phyloP scores from a whole-genome alignment of 2,888 invertebrate species.

The Drosophila niveifrons region DNA sequence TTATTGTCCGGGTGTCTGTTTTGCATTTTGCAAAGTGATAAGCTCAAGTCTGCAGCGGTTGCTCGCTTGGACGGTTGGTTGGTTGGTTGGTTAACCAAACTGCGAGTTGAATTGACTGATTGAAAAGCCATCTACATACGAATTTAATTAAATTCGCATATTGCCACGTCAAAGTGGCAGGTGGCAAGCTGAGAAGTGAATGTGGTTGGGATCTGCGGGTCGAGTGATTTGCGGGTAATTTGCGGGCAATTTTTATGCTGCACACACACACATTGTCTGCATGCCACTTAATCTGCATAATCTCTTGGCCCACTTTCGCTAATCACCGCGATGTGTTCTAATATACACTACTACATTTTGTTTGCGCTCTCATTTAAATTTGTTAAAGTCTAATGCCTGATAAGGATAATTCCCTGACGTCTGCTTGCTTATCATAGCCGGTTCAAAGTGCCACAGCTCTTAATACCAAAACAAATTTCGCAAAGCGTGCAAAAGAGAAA shows the following conservation, averaged over 20 bases:
- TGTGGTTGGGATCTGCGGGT: constrained; percentile 31
- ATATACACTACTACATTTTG: constrained; percentile 6
- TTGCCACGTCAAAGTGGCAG: constrained; percentile 30
- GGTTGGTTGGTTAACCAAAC: constrained; percentile 2
- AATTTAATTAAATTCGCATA: constrained; percentile 67
- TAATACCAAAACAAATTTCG: constrained; percentile 19
- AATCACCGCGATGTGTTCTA: constrained; percentile 62
- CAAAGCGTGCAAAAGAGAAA: background rate
- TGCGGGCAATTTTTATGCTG: constrained; percentile 55
- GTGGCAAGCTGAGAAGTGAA: constrained; percentile 1
- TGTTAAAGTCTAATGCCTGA: constrained; percentile 44
- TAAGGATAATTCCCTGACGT: constrained; percentile 44
- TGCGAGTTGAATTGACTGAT: constrained; percentile 44
- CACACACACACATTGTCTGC: constrained; percentile 32
- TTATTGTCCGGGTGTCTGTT: constrained; percentile 36
- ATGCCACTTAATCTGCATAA: constrained; percentile 53
- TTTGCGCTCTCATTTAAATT: constrained; percentile 51
- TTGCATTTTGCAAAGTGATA: constrained; percentile 59
- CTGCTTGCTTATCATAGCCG: constrained; percentile 27
- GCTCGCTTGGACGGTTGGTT: constrained; percentile 3
- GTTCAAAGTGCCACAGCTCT: constrained; percentile 23
- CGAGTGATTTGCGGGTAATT: constrained; percentile 70
- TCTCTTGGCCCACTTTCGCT: constrained; percentile 65
- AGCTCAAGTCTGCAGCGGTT: constrained; percentile 32
- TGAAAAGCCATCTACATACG: constrained; percentile 72